These are phyloP conservation scores for Vollenhovia emeryi DNA, from an alignment of 1,140 invertebrate genomes.

Conservation along the genomic window DNA sequence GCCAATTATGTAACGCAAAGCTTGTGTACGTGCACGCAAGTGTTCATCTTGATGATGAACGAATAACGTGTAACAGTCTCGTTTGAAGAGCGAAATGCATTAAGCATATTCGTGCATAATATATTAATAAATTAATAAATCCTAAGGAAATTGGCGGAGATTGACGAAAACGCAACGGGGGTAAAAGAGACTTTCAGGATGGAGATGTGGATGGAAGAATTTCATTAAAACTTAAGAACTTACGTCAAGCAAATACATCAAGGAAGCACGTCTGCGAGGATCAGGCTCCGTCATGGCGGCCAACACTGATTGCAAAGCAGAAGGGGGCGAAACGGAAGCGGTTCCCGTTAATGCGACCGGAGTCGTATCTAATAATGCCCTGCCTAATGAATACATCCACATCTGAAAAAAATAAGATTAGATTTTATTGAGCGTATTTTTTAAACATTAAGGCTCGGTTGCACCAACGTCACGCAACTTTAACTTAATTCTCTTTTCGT, in stretches of 20 bases:
- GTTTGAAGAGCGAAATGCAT: neutral
- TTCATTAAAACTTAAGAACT: conserved; percentile 74
- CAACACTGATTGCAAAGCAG: conserved; percentile 85
- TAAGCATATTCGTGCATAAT: neutral
- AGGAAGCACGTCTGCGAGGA: conserved; percentile 85
- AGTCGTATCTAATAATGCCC: conserved; percentile 85
- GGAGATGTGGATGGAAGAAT: neutral
- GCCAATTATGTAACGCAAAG: neutral
- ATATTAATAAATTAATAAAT: neutral
- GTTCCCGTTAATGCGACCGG: conserved; percentile 85
- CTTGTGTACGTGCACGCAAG: neutral
- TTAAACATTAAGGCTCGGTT: too few species aligned
- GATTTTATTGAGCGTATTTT: neutral
- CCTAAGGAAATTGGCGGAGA: neutral
- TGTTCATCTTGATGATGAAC: neutral
- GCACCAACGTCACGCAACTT: too few species aligned
- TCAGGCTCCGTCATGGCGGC: conserved; percentile 86
- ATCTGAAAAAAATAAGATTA: conserved; percentile 83
- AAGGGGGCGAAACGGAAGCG: conserved; percentile 85
- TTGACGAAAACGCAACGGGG: neutral
- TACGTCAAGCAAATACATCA: conserved; percentile 87
- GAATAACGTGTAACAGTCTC: neutral
- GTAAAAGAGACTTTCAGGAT: neutral
- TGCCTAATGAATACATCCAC: conserved; percentile 87
- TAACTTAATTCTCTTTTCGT: too few species aligned